These are phyloP conservation scores for Mus pahari DNA, from an alignment of 2,113 vertebrate genomes.

Conservation along the genomic window DNA sequence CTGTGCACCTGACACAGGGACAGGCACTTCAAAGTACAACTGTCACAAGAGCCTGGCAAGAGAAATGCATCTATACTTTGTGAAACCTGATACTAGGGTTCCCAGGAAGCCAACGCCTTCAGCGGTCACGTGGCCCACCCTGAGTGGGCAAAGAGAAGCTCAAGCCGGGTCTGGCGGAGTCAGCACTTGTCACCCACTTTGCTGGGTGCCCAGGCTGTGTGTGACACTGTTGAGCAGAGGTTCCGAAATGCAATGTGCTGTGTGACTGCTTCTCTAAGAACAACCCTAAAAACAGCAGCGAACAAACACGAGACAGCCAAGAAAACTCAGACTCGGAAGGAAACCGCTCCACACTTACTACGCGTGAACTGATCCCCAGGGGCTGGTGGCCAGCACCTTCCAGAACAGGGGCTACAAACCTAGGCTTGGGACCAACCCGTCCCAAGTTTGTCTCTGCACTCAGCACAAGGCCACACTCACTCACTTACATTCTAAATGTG, in stretches of 20 bases:
- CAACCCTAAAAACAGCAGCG: background rate
- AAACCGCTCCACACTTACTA: background rate
- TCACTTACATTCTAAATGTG: background rate
- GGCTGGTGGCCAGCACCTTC: background rate
- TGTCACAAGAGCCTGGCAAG: background rate
- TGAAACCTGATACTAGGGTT: background rate
- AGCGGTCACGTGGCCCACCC: background rate
- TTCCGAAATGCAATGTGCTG: background rate
- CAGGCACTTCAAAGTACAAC: background rate
- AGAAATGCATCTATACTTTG: background rate
- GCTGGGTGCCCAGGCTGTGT: background rate
- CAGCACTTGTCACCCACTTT: rapidly evolving
- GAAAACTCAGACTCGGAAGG: background rate
- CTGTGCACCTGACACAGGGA: background rate
- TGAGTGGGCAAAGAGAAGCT: background rate
- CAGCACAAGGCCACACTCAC: background rate
- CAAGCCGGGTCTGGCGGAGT: background rate
- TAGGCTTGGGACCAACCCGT: background rate
- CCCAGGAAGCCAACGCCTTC: background rate
- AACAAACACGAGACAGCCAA: background rate
- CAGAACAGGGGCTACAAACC: background rate
- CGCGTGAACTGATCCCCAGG: background rate
- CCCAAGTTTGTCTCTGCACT: background rate
- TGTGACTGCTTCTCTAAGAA: background rate
- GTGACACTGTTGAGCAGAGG: background rate